Base-by-base conservation (phyloP, 2,888 invertebrate genomes). In the Lottia gigantea region DNA sequence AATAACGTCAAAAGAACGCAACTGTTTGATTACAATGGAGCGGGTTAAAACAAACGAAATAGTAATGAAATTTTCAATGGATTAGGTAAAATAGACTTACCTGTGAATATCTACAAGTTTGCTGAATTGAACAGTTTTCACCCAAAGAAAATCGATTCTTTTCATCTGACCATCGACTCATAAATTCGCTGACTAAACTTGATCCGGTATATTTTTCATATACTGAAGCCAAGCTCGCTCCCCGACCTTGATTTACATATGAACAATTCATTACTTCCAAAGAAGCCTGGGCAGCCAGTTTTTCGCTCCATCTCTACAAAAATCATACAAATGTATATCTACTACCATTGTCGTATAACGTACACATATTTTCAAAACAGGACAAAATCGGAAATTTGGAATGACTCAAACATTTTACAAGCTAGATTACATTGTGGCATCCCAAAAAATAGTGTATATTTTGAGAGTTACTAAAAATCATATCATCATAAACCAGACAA, bases 251-350 rank as follows among this genome's bases (percentile, higher is more conserved):
- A 55, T 55, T 55, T 2, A 55, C 19, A 19, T 55, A 55, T 12
- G 23, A 23, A 16, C 55, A 55, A 14, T 19, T 23, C 19, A 14
- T 55, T 23, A 55, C 23, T 55, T 55, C 55, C 11, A 23, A 19
- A 2, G 55, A 19, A 23, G 55, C 55, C 19, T 23, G 55, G 2
- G 19, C 55, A 14, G 55, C 55, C 23, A 55, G 23, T 11, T 19
- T 55, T 23, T 55, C 55, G 11, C 23, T 55, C 55, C 55, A 55
- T 55, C 55, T 55, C 55, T 55, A 23, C n/a, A n/a, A n/a, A 55
- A 55, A 55, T 8, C 8, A 40, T 11, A 55, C 16, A 49, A 49
- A 49, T 31, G 6, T 31, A 31, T 6, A 31, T 31, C 3, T 31
- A 31, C 31, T 31, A 31, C 31, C 31, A 3, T 31, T 31, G 31